These are phyloP conservation scores for Peromyscus aztecus DNA, from an alignment of 2,797 vertebrate species.

Conservation along the genomic window DNA sequence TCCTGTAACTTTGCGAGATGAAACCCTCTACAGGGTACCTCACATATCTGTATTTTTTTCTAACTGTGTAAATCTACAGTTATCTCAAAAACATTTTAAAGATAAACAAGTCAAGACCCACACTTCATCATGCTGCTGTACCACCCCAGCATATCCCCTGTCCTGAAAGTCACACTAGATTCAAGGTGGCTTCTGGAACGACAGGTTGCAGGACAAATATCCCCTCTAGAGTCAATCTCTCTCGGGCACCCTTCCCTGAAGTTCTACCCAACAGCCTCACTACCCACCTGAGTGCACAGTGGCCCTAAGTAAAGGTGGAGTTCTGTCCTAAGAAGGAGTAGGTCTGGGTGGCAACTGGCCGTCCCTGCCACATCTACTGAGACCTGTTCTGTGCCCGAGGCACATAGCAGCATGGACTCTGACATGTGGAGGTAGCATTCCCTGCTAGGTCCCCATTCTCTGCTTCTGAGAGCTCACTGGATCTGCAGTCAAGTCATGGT, in stretches of 20 bases:
- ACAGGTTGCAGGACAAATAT: not conserved
- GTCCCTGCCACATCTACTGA: not conserved
- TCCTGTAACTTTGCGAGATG: not conserved
- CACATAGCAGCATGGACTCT: not conserved
- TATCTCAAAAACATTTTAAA: not conserved
- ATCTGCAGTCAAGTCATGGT: not conserved
- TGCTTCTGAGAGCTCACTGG: not conserved
- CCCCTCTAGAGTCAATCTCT: not conserved
- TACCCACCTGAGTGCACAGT: no score
- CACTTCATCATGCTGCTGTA: rapidly evolving
- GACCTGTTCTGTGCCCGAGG: not conserved
- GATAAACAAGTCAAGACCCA: not conserved
- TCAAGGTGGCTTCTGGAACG: not conserved
- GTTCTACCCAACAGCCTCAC: not conserved
- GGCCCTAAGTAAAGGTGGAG: not conserved
- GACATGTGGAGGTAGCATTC: not conserved
- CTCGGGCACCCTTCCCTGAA: not conserved
- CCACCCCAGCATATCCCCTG: not conserved
- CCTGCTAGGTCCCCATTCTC: not conserved
- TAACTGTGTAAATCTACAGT: not conserved
- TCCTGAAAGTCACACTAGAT: not conserved
- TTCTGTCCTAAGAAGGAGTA: not conserved
- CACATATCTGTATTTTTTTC: not conserved
- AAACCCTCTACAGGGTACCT: not conserved
- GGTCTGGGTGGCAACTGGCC: not conserved